Conservation (phyloP, 1,140 invertebrate species). For the Euschistus heros region DNA sequence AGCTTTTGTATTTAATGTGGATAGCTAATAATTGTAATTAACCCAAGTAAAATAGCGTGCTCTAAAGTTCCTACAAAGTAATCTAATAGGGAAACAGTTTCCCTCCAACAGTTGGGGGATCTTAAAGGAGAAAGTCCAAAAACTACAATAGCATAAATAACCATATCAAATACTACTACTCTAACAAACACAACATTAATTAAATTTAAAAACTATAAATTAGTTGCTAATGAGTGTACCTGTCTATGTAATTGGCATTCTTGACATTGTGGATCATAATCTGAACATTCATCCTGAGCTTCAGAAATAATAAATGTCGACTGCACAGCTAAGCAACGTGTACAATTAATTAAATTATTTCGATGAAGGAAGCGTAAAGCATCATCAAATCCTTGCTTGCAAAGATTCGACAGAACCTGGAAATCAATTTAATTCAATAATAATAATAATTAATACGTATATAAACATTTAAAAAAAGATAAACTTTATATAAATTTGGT, state of each 20-base stretch:
- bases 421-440: slow-evolving; percentile 28
- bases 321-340: slow-evolving; percentile 68
- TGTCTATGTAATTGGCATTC: slow-evolving; percentile 76
- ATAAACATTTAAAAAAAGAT: slow-evolving; percentile 11
- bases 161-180: no score
- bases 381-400: slow-evolving; percentile 96
- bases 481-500: neutral
- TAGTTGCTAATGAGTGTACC: slow-evolving; percentile 32
- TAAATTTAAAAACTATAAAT: neutral
- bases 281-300: slow-evolving; percentile 51
- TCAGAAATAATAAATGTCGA: slow-evolving; percentile 69
- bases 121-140: no score
- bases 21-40: no score
- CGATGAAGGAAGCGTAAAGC: slow-evolving; percentile 82
- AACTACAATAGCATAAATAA: no score
- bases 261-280: slow-evolving; percentile 69
- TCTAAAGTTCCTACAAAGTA: no score
- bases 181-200: no score
- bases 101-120: no score
- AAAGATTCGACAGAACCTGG: slow-evolving; percentile 75
- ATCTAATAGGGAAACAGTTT: no score
- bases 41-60: no score
- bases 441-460: neutral
- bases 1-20: no score
- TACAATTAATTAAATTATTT: slow-evolving; percentile 82